Base-by-base conservation (phyloP, 2,113 vertebrate species). In the Brevimyrus niger region DNA sequence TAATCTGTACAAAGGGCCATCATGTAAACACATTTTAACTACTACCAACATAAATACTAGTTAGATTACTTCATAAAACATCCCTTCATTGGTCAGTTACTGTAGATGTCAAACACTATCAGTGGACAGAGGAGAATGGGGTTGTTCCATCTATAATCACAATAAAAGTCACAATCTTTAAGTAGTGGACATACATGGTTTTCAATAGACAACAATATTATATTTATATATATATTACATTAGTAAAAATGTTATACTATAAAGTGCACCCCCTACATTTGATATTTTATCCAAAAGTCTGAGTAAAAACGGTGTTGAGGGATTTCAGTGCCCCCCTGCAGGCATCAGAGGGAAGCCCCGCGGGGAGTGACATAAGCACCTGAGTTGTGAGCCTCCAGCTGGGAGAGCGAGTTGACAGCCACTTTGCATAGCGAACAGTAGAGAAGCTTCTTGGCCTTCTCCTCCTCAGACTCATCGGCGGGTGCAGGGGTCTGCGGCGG, bases 361-460 rank as follows among this genome's bases (percentile, higher is more conserved):
- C 89, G 19, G 42, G 44, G 17, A 84, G 27, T 47, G 23, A n/a
- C 38, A 42, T n/a, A 23, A 23, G 91, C 88, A 98, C 98, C 98
- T 96, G 97, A 98, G 91, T 99, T 99, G 93, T 99, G 98, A 47
- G 98, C 98, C 94, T 99, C 97, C 91, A 99, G 95, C 94, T 99
- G 98, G 61, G 97, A 98, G 91, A 98, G 95, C 0, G 98, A 99
- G 95, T 99, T 99, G 94, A 99, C 98, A 42, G 98, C 97, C 80
- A 99, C 98, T 97, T 99, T 99, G 94, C 98, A 99, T 92, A 99
- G 97, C 4, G 98, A 99, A 95, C 98, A 99, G 91, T 99, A 99
- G 89, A 99, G 96, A 85, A 99, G 94, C 94, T 99, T 99, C 95
- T 98, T 99, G 44, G 98, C 98, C 94, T 98, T 99, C 94, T 99